Percentiles rank a stretch among this genome's conserved stretches.
Conservation (phyloP, 92 coral and sea anemone species). For the Parazoanthus swiftii region DNA sequence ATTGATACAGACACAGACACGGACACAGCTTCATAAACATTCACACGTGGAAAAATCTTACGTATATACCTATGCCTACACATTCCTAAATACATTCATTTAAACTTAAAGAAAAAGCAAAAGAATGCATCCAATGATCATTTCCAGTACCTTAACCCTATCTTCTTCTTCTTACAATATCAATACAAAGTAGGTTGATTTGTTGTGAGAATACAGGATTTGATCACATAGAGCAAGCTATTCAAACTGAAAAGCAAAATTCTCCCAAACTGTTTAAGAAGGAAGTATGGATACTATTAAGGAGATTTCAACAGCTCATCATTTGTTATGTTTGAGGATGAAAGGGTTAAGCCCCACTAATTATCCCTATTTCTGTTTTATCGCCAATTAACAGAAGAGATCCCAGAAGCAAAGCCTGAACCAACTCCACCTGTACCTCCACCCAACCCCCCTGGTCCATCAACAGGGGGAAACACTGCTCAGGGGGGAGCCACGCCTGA, state of each 20-base stretch:
- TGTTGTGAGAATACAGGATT: no score
- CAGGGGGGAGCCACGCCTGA: slow-evolving; percentile 14
- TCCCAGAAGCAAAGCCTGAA: slow-evolving; percentile 27
- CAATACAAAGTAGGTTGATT: no score
- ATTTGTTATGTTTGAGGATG: no score
- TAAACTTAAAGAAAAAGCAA: not conserved
- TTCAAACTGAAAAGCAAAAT: no score
- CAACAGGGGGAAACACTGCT: slow-evolving; percentile 1
- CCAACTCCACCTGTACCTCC: not conserved
- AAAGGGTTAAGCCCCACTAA: no score
- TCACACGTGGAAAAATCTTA: not conserved
- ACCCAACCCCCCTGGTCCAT: not conserved
- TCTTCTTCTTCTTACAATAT: no score
- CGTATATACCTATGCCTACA: not conserved
- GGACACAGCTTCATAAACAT: not conserved
- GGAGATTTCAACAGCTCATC: no score
- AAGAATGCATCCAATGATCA: no score
- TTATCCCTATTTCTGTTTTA: not conserved
- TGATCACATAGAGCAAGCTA: no score
- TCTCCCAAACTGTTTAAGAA: no score
- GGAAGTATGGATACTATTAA: no score
- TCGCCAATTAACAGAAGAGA: slow-evolving; percentile 7
- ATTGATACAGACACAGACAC: not conserved
- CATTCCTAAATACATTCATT: not conserved
- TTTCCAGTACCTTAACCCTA: not conserved